Conservation (phyloP, 1,140 invertebrate species). For the Cydia splendana region DNA sequence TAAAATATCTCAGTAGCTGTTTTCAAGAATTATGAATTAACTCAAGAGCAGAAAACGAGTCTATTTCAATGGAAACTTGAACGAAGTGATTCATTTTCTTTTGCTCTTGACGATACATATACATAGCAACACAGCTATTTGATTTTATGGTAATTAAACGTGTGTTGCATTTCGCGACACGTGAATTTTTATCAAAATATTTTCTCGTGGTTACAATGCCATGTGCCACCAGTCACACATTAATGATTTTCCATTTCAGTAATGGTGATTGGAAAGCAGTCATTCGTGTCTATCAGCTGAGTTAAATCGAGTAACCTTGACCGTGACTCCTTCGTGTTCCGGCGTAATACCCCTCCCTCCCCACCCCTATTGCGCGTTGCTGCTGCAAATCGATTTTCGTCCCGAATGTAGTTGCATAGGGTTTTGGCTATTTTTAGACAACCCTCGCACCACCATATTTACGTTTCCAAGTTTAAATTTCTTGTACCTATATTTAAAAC, state of each 20-base stretch:
- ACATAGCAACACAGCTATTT: no score
- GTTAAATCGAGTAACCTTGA: slow-evolving; percentile 59
- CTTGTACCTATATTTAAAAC: background rate
- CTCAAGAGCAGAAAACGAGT: no score
- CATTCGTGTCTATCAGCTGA: slow-evolving; percentile 42
- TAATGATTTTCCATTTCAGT: slow-evolving; percentile 3
- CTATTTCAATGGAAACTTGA: no score
- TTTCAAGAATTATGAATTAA: no score
- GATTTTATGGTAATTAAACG: background rate
- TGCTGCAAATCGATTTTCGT: slow-evolving; percentile 53
- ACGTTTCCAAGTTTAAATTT: background rate
- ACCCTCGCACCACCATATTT: background rate
- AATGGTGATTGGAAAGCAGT: slow-evolving; percentile 45
- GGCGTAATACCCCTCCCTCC: slow-evolving; percentile 45
- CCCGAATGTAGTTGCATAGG: slow-evolving; percentile 35
- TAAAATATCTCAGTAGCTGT: background rate
- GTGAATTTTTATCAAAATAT: background rate
- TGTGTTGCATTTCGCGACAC: background rate
- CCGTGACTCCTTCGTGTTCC: slow-evolving; percentile 52
- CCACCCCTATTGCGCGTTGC: slow-evolving; percentile 40
- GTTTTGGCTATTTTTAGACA: slow-evolving; percentile 34
- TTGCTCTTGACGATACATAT: background rate
- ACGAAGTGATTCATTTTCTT: no score
- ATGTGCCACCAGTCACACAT: background rate
- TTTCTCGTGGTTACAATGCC: background rate